Evolutionary conservation across 2,113 vertebrate species (phyloP), one percentile per base, ranked within the genome.

Genomic region (Myotis yumanensis): DNA sequence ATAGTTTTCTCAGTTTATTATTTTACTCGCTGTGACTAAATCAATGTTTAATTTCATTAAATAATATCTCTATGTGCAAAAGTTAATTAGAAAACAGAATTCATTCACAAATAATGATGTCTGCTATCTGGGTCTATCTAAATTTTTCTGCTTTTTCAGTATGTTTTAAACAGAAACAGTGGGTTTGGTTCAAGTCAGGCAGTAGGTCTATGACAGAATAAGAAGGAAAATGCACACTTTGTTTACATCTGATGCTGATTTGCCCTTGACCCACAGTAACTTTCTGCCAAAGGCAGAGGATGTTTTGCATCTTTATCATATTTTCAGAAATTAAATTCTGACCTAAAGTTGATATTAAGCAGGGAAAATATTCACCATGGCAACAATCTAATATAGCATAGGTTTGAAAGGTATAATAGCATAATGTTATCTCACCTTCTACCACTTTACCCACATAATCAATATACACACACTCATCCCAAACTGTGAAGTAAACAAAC

Each of bases 41-140:
- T 30, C 37, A 37, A 43, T 76, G 51, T 83, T 93, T 94, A 35
- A 81, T 87, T 79, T 59, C 57, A 90, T 77, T 91, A 95, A 93
- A 59, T 48, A 93, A 86, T 68, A 86, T 76, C 57, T 76, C 71
- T 79, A 11, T 52, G 18, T 62, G 32, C 1, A 86, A 86, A 93
- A 80, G 54, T 86, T 66, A 69, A 66, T 79, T 75, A 88, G 32
- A 81, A 75, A 71, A 82, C 22, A 88, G 30, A 94, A 86, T 59
- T 89, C 28, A 54, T 16, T 76, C 51, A 85, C 11, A 89, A 46
- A 90, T 43, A 84, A 84, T 32, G 22, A 83, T 59, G 28, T 40
- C 46, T 62, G 40, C 81, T 40, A 76, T 12, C 17, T 72, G 43
- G 66, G 2, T 68, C 48, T 68, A 46, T 68, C n/a, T 68, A 52